phyloP scores from a whole-genome alignment of 2,888 invertebrate genomes.

The Philopedon plagiatum region DNA sequence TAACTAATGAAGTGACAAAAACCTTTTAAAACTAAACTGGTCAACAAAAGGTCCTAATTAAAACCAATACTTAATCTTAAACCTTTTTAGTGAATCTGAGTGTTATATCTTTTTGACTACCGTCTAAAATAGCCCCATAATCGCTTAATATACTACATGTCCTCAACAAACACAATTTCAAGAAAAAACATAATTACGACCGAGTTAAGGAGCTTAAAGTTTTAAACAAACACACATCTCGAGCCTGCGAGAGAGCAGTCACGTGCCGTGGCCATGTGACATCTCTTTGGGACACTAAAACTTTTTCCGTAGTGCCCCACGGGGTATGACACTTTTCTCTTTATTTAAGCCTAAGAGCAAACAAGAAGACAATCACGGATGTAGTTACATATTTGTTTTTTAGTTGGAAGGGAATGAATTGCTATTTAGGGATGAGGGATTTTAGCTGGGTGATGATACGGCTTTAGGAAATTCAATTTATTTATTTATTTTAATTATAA shows the following conservation, averaged over 20 bases:
- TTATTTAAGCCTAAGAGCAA: slow-evolving; percentile 40
- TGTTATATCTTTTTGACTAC: too few relatives aligned
- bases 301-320: slow-evolving; percentile 26
- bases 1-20: too few relatives aligned
- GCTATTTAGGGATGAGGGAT: slow-evolving; percentile 10
- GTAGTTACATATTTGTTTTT: slow-evolving; percentile 38
- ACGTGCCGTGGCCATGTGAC: slow-evolving; percentile 50
- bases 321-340: slow-evolving; percentile 42
- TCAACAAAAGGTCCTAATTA: too few relatives aligned
- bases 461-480: too few relatives aligned
- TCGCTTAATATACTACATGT: neutral
- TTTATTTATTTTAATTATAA: too few relatives aligned
- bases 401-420: slow-evolving; percentile 28
- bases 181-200: slow-evolving; percentile 40
- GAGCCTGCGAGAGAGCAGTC: slow-evolving; percentile 48
- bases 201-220: slow-evolving; percentile 42
- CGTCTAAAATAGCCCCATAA: too few relatives aligned
- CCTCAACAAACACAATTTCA: slow-evolving; percentile 10
- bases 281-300: slow-evolving; percentile 46
- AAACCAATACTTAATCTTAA: too few relatives aligned
- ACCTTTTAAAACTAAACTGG: too few relatives aligned
- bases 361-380: slow-evolving; percentile 35
- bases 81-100: too few relatives aligned
- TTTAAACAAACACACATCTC: slow-evolving; percentile 42
- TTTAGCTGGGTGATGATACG: slow-evolving; percentile 13